Conservation (phyloP, 2,888 invertebrate species). For the Drosophila pseudotalamancana region DNA sequence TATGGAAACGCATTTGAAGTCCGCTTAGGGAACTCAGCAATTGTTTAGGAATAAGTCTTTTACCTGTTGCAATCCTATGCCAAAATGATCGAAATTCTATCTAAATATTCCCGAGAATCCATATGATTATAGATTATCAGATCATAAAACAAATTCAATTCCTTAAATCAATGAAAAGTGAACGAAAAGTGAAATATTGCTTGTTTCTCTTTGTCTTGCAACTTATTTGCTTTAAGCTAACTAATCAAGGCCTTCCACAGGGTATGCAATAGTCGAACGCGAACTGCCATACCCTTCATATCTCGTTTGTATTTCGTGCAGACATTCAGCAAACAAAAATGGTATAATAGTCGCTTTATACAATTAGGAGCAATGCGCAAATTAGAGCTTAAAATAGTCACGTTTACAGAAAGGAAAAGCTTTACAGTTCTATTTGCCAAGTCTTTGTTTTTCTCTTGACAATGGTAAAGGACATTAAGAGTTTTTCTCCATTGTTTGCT, state of each 20-base stretch:
- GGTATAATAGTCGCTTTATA: conserved; percentile 3
- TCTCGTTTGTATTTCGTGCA: background rate
- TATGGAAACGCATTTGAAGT: too few species aligned
- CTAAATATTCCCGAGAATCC: too few species aligned
- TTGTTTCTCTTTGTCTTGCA: too few species aligned
- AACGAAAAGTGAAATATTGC: too few species aligned
- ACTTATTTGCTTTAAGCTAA: too few species aligned
- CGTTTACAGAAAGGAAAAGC: conserved; percentile 6
- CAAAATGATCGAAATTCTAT: too few species aligned
- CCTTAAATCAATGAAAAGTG: too few species aligned
- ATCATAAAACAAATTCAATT: too few species aligned
- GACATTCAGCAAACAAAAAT: conserved; percentile 5
- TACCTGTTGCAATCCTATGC: too few species aligned
- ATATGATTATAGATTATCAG: too few species aligned
- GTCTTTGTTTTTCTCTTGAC: conserved; percentile 21
- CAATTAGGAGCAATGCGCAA: conserved; percentile 13
- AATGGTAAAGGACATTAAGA: conserved; percentile 20
- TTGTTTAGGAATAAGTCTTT: too few species aligned
- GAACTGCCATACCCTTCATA: background rate
- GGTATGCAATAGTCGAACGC: background rate
- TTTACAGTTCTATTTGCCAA: conserved; percentile 3
- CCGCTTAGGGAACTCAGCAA: too few species aligned
- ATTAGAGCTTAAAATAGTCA: conserved; percentile 19
- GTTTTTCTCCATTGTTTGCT: conserved; percentile 4
- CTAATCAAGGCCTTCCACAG: background rate